Base-by-base conservation (phyloP, 2,113 vertebrate genomes). In the Sander lucioperca region DNA sequence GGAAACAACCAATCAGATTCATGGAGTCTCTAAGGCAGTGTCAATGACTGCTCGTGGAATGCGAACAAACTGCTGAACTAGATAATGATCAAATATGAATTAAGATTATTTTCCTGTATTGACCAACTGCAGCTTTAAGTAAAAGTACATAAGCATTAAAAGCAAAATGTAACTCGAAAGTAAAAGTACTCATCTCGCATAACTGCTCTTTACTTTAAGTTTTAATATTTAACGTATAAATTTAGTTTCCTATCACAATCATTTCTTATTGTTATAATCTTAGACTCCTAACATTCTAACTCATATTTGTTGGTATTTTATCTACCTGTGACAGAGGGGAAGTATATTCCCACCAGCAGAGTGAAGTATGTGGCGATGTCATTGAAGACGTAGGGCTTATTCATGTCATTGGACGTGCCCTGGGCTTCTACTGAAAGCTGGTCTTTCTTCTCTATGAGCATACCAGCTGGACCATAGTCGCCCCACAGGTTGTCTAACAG, bases 331-430 rank as follows among this genome's bases (percentile, higher is more conserved):
- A 99, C 98, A 0, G 98, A 99, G 2, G 98, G 98, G 87, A 99
- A 99, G 94, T 97, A 99, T 89, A 99, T 99, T 77, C 98, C 98
- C n/a, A 99, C 96, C 76, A 99, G 94, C 93, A 99, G 87, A 27
- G 97, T 99, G 93, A 99, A 99, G 84, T 93, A 97, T 21, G 98
- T 97, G 84, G 94, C 83, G 61, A 99, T 97, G 89, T 99, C 97
- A 8, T 95, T 96, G 70, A 96, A 93, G 76, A 98, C 92, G 0
- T 97, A 99, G 14, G 92, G 93, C 16, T 82, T 66, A 6, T 47
- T 27, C 58, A 43, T 50, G 61, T 78, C 69, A 0, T 5, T 13
- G 11, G 73, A 1, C 2, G 86, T 85, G 48, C 95, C 95, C 0
- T 88, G 59, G 39, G 43, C 89, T 0, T 87, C 12, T 27, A 87